Conservation (phyloP, 2,888 invertebrate species). For the Aproaerema taeniolella region DNA sequence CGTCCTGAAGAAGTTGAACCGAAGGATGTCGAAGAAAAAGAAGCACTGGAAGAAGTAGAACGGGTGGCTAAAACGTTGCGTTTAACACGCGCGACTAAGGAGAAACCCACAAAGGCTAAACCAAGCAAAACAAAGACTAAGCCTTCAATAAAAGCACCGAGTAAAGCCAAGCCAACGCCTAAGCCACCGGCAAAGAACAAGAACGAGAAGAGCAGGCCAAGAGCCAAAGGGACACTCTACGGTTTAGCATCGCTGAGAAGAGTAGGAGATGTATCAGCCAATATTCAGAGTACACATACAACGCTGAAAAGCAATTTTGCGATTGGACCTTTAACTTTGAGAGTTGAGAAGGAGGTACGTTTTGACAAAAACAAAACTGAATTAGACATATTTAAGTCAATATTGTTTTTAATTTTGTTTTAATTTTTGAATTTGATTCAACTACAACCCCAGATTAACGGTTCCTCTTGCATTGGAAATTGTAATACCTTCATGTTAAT, state of each 20-base stretch:
- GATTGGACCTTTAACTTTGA: conserved; percentile 86
- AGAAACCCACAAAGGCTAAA: conserved; percentile 59
- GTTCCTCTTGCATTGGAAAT: too few relatives aligned
- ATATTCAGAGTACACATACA: conserved; percentile 87
- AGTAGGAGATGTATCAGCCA: conserved; percentile 88
- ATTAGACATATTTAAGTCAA: neutral
- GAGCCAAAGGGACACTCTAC: conserved; percentile 87
- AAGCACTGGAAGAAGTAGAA: conserved; percentile 31
- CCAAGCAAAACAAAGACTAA: conserved; percentile 37
- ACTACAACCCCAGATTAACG: too few relatives aligned
- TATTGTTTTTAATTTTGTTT: neutral
- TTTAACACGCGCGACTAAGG: too few relatives aligned
- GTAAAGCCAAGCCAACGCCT: conserved; percentile 50
- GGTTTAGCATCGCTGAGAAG: conserved; percentile 87
- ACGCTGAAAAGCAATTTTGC: conserved; percentile 90
- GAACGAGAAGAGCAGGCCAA: conserved; percentile 71
- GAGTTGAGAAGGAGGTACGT: conserved; percentile 85
- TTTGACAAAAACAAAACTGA: neutral
- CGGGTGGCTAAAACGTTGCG: conserved; percentile 23
- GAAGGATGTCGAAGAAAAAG: conserved; percentile 34
- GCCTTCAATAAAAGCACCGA: conserved; percentile 48
- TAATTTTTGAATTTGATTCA: neutral
- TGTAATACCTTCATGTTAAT: too few relatives aligned
- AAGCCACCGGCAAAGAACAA: conserved; percentile 54
- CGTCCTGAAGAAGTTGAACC: conserved; percentile 36